Conservation (phyloP, 2,113 vertebrate species). For the Henicopernis longicauda region DNA sequence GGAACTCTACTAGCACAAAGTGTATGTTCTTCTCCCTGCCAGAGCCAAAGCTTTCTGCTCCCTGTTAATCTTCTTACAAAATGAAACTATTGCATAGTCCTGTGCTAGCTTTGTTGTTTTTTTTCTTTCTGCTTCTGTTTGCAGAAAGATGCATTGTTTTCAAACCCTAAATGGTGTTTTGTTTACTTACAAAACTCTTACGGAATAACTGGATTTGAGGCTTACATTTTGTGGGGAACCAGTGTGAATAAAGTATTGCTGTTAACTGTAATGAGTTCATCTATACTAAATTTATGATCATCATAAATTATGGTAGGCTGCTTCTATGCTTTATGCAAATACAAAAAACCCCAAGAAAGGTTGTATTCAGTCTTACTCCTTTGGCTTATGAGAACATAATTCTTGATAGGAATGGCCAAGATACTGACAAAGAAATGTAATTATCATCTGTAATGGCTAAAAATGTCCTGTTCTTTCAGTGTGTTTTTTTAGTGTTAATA, state of each 20-base stretch:
- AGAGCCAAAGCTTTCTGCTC: background rate
- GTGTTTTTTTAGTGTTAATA: background rate
- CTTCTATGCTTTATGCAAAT: background rate
- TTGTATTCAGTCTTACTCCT: background rate
- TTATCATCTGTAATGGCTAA: background rate
- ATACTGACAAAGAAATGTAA: background rate
- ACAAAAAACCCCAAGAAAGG: background rate
- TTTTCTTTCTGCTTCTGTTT: background rate
- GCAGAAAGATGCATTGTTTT: conserved; percentile 51
- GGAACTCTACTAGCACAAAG: background rate
- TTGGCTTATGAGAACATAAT: background rate
- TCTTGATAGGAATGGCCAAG: background rate
- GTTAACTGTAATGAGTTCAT: background rate
- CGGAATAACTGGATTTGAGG: background rate
- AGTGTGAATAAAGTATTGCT: background rate
- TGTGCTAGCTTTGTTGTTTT: background rate
- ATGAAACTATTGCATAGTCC: background rate
- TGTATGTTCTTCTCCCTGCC: background rate
- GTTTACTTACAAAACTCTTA: background rate
- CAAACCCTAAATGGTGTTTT: conserved; percentile 8
- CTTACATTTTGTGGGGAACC: background rate
- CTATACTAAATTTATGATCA: background rate
- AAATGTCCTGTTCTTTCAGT: background rate
- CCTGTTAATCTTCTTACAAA: conserved; percentile 32
- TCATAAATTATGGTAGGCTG: background rate